Conservation (phyloP, 2,888 invertebrate genomes). For the Anthophora plumipes region DNA sequence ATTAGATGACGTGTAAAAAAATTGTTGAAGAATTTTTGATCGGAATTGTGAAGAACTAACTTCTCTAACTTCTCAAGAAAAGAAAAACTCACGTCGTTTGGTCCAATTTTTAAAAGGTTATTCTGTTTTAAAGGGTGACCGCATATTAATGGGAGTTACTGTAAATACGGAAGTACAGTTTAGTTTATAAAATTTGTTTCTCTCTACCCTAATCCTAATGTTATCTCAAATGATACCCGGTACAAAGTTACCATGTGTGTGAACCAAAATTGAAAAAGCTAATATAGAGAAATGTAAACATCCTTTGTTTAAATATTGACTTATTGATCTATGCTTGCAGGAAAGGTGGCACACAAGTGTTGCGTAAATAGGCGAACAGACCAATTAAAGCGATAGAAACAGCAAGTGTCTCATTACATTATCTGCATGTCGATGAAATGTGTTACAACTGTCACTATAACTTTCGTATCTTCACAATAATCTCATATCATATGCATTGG, state of each 20-base stretch:
- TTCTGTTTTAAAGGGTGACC: too few relatives aligned
- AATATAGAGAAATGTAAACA: neutral
- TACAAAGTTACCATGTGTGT: neutral
- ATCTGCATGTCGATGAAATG: slow-evolving; percentile 30
- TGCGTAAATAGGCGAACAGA: slow-evolving; percentile 64
- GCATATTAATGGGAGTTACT: too few relatives aligned
- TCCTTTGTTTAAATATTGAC: slow-evolving; percentile 39
- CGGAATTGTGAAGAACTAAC: too few relatives aligned
- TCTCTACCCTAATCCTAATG: neutral
- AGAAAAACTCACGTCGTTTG: too few relatives aligned
- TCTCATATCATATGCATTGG: slow-evolving; percentile 72
- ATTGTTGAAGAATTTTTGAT: too few relatives aligned
- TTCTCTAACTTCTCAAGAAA: too few relatives aligned
- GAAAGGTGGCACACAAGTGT: slow-evolving; percentile 58
- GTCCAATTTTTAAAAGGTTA: too few relatives aligned
- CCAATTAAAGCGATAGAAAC: slow-evolving; percentile 69
- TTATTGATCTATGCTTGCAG: neutral
- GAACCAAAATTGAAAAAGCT: slow-evolving; percentile 6
- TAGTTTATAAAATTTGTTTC: neutral
- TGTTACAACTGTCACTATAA: slow-evolving; percentile 62
- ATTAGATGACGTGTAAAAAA: too few relatives aligned
- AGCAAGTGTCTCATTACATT: slow-evolving; percentile 43
- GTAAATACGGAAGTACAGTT: too few relatives aligned
- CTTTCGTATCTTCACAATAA: slow-evolving; percentile 78
- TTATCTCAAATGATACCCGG: neutral